These are phyloP conservation scores for Rhodeus uyekii DNA, from an alignment of 2,797 vertebrate species.

Conservation along the genomic window DNA sequence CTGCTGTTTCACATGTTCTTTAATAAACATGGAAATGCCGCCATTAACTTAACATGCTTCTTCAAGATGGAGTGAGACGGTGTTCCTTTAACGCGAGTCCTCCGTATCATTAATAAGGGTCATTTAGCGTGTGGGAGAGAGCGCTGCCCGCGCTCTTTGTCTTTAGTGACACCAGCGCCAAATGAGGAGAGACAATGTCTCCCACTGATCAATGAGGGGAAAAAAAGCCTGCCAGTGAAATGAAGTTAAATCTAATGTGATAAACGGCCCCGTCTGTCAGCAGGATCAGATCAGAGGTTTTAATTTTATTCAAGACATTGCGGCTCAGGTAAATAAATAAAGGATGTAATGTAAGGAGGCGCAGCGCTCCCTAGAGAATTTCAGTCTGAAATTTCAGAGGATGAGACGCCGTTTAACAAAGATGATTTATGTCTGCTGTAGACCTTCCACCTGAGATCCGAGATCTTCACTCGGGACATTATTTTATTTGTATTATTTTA, in stretches of 20 bases:
- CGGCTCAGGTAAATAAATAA: conserved; percentile 63
- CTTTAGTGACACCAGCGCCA: conserved; percentile 56
- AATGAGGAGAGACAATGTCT: conserved; percentile 64
- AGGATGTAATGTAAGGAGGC: conserved; percentile 58
- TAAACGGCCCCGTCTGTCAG: conserved; percentile 66
- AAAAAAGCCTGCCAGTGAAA: conserved; percentile 59
- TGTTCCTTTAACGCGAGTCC: conserved; percentile 28
- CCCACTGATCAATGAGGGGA: conserved; percentile 61
- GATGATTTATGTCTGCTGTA: neutral
- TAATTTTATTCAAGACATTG: conserved; percentile 66
- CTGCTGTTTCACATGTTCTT: neutral
- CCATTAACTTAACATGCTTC: conserved; percentile 18
- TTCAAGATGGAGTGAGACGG: conserved; percentile 5
- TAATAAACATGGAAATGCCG: neutral
- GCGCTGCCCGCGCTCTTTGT: conserved; percentile 34
- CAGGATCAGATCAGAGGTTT: conserved; percentile 60
- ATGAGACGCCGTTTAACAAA: neutral
- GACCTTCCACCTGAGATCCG: neutral
- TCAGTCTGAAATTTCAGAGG: conserved; percentile 10
- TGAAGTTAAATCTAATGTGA: conserved; percentile 71
- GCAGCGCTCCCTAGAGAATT: conserved; percentile 48
- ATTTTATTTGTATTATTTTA: neutral
- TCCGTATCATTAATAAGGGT: conserved; percentile 60
- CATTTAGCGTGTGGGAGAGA: conserved; percentile 54
- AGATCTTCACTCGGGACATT: neutral